Conservation (phyloP, 2,888 invertebrate genomes). For the Tanytarsus gracilentus region DNA sequence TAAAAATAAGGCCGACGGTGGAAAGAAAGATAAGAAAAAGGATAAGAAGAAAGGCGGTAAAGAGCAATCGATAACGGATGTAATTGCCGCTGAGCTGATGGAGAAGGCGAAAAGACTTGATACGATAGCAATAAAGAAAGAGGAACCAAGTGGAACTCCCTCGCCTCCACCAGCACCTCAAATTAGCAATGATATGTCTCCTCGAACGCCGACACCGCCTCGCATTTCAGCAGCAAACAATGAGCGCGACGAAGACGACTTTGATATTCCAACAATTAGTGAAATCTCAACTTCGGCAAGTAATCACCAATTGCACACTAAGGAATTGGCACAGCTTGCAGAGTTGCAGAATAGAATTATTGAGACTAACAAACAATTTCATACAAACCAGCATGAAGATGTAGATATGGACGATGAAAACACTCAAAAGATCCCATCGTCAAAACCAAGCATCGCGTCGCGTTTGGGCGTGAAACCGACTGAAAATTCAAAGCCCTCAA, state of each 20-base stretch:
- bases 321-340: constrained; percentile 44
- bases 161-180: constrained; percentile 44
- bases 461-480: constrained; percentile 43
- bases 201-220: background rate
- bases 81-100: constrained; percentile 53
- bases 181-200: background rate
- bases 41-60: constrained; percentile 45
- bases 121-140: constrained; percentile 37
- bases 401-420: constrained; percentile 57
- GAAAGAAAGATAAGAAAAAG: constrained; percentile 44
- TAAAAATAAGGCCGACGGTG: constrained; percentile 34
- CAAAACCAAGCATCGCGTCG: constrained; percentile 33
- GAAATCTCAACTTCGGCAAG: constrained; percentile 37
- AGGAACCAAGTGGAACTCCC: constrained; percentile 40
- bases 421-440: constrained; percentile 38
- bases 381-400: constrained; percentile 44
- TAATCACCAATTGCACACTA: constrained; percentile 29
- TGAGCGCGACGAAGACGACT: constrained; percentile 34
- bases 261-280: constrained; percentile 46
- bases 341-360: constrained; percentile 57
- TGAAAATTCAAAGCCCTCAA: constrained; percentile 29
- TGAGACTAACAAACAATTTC: constrained; percentile 47
- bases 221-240: background rate
- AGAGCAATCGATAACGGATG: constrained; percentile 52
- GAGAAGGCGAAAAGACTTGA: constrained; percentile 42